phyloP scores from a whole-genome alignment of 2,113 vertebrate species.

The Actenoides lindsayi region DNA sequence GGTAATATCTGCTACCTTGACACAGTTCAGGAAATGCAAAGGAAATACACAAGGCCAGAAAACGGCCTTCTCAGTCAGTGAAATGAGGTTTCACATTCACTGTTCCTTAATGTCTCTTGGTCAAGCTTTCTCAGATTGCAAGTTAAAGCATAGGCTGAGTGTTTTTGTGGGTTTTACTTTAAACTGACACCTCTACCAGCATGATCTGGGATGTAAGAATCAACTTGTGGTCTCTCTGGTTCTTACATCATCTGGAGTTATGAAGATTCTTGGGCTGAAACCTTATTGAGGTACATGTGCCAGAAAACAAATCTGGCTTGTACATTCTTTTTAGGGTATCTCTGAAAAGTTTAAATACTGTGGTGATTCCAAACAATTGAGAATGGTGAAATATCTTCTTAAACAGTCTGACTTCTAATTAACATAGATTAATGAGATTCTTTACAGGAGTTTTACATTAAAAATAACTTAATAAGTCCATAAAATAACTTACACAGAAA shows the following conservation, averaged over 20 bases:
- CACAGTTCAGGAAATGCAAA: neutral
- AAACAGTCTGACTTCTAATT: neutral
- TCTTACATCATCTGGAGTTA: neutral
- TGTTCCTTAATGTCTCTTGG: neutral
- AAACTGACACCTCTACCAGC: neutral
- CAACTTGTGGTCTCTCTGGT: neutral
- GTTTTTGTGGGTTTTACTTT: neutral
- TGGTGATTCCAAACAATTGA: neutral
- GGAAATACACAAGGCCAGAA: neutral
- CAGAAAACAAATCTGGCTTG: neutral
- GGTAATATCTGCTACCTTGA: neutral
- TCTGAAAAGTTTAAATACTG: neutral
- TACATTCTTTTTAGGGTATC: neutral
- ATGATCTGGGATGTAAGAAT: neutral
- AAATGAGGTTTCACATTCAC: neutral
- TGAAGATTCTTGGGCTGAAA: neutral
- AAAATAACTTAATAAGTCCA: neutral
- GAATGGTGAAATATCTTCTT: neutral
- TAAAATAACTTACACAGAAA: neutral
- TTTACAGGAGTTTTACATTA: neutral
- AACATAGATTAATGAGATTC: neutral
- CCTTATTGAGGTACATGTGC: rapidly evolving
- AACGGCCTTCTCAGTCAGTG: neutral
- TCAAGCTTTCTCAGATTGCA: neutral
- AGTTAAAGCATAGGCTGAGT: neutral